Conservation (phyloP, 2,888 invertebrate genomes). For the Crematogaster levior region DNA sequence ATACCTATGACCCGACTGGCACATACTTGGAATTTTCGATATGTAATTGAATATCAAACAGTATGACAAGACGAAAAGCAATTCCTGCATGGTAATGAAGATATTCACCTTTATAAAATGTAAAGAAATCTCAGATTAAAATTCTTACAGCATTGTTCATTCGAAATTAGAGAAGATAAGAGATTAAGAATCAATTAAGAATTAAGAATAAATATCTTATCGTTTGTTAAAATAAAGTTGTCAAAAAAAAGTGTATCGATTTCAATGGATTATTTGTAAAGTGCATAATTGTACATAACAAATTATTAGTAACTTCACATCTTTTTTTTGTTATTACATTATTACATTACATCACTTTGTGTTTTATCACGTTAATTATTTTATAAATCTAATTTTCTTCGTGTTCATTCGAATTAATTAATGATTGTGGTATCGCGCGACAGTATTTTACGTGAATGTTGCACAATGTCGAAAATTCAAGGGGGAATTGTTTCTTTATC, state of each 20-base stretch:
- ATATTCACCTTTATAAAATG: conserved; percentile 33
- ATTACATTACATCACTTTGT: neutral
- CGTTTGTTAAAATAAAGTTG: neutral
- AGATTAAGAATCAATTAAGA: too few relatives aligned
- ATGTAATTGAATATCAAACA: conserved; percentile 62
- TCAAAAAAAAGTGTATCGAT: neutral
- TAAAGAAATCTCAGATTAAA: conserved; percentile 41
- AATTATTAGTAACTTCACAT: neutral
- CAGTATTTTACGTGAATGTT: neutral
- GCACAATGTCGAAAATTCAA: neutral
- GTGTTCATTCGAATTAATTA: neutral
- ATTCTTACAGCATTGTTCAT: neutral
- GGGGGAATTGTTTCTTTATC: neutral
- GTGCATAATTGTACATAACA: neutral
- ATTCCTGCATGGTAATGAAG: conserved; percentile 14
- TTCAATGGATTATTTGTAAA: neutral
- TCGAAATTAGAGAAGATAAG: neutral
- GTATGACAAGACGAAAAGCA: conserved; percentile 49
- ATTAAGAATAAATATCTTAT: neutral
- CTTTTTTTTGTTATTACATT: neutral
- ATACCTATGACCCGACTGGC: conserved; percentile 41
- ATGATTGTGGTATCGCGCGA: neutral
- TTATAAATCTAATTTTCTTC: neutral
- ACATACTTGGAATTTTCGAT: conserved; percentile 66
- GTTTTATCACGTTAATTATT: neutral